These are phyloP conservation scores for Elymnias hypermnestra DNA, from an alignment of 1,140 invertebrate species.

Conservation along the genomic window DNA sequence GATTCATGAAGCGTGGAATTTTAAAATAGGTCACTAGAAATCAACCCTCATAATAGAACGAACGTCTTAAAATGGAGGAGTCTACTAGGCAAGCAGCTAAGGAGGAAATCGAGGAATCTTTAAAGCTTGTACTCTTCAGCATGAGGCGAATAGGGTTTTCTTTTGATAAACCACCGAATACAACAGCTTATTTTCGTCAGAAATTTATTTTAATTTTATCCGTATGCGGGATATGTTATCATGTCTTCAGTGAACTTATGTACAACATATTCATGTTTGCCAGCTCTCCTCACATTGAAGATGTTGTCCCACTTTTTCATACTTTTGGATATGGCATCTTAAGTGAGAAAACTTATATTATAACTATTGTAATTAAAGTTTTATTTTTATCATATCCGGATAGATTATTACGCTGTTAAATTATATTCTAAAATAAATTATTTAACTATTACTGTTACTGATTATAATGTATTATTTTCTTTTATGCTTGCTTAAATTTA, in stretches of 20 bases:
- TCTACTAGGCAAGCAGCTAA: constrained; percentile 35
- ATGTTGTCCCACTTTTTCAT: constrained; percentile 63
- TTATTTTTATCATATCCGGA: neutral
- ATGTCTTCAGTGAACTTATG: constrained; percentile 61
- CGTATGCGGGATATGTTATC: constrained; percentile 48
- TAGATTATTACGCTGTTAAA: too few species aligned
- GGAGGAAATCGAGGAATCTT: constrained; percentile 48
- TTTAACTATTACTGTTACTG: too few species aligned
- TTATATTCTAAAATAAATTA: too few species aligned
- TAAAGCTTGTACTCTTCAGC: constrained; percentile 42
- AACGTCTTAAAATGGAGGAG: constrained; percentile 29
- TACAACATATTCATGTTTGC: constrained; percentile 52
- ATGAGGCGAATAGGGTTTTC: constrained; percentile 55
- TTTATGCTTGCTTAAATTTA: too few species aligned
- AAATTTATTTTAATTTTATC: constrained; percentile 47
- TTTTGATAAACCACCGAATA: constrained; percentile 33
- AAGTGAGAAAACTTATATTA: constrained; percentile 38
- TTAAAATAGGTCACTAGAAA: neutral
- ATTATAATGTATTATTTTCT: too few species aligned
- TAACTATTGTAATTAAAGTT: neutral
- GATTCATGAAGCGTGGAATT: neutral
- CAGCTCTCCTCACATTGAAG: constrained; percentile 55
- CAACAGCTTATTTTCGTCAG: constrained; percentile 28
- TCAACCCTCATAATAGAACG: neutral
- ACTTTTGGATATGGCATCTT: constrained; percentile 60